phyloP scores from a whole-genome alignment of 2,888 invertebrate genomes.

The Tuberolachnus salignus region DNA sequence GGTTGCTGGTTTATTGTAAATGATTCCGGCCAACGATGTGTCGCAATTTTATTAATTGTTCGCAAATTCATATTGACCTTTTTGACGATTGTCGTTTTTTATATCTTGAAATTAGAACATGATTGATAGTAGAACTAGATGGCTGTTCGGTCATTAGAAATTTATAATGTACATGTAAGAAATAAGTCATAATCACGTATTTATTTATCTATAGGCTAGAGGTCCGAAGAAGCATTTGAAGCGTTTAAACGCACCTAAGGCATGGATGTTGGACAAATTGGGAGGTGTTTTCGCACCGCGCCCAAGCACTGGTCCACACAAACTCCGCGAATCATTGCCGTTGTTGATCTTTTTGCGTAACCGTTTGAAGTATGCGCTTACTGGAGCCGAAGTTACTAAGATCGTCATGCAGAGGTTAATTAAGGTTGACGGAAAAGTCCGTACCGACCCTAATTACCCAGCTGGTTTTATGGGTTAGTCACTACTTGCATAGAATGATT shows the following conservation, averaged over 20 bases:
- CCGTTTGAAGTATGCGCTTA: constrained; percentile 96
- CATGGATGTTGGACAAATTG: constrained; percentile 99
- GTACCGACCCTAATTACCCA: constrained; percentile 96
- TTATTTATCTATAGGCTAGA: constrained; percentile 75
- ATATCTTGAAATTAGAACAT: no score
- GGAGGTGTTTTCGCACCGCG: constrained; percentile 97
- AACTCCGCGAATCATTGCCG: constrained; percentile 94
- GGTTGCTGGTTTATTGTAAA: background rate
- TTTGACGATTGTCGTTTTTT: no score
- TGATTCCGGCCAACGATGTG: background rate
- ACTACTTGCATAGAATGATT: no score
- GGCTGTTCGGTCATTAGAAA: background rate
- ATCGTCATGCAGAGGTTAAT: constrained; percentile 98
- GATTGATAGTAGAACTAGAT: background rate
- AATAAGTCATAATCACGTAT: background rate
- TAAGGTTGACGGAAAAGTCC: constrained; percentile 97
- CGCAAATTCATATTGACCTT: no score
- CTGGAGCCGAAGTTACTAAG: constrained; percentile 94
- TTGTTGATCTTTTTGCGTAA: constrained; percentile 96
- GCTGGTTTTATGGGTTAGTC: constrained; percentile 97
- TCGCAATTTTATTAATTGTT: background rate
- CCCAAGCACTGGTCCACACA: constrained; percentile 97
- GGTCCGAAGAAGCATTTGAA: constrained; percentile 99
- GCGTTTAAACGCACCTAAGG: constrained; percentile 97
- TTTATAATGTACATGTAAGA: no score